A percentile compares a stretch with the other conserved stretches of the same genome.
Evolutionary conservation across 2,797 vertebrate species (phyloP).

Genomic region (Heliangelus exortis): DNA sequence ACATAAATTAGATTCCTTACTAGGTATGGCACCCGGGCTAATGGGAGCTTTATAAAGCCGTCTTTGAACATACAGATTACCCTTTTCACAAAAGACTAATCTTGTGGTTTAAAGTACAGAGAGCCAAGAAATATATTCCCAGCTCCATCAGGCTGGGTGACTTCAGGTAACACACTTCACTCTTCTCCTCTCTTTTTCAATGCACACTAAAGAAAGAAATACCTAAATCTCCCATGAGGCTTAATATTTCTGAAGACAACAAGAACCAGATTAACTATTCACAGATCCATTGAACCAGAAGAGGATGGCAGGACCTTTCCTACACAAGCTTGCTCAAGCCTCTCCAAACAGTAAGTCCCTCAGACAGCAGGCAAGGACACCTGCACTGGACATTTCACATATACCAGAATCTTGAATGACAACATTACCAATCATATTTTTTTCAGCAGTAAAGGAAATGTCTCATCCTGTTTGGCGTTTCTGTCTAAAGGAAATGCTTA

Average conservation of each 20-base stretch:
- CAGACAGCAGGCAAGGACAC: background rate
- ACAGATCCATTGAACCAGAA: background rate
- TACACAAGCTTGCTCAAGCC: background rate
- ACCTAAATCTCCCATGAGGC: background rate
- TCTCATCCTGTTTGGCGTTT: background rate
- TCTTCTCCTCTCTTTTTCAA: background rate
- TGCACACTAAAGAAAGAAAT: background rate
- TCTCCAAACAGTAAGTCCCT: background rate
- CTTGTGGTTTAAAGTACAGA: slow-evolving; percentile 60
- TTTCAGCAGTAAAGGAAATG: background rate
- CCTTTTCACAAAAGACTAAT: slow-evolving; percentile 52
- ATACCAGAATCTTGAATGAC: background rate
- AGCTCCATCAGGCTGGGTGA: slow-evolving; percentile 35
- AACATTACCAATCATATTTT: accelerated
- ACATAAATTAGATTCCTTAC: slow-evolving; percentile 68
- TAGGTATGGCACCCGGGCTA: slow-evolving; percentile 42
- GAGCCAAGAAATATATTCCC: slow-evolving; percentile 34
- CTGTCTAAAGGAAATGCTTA: background rate
- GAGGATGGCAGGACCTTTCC: background rate
- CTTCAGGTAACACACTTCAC: background rate
- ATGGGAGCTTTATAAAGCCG: slow-evolving; percentile 63
- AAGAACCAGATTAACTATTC: background rate
- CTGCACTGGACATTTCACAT: background rate
- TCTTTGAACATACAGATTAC: slow-evolving; percentile 65
- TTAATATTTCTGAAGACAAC: background rate